A percentile compares a stretch with the other conserved stretches of the same genome.
Evolutionary conservation across 2,797 vertebrate species (phyloP).

Genomic region (Carapus acus): DNA sequence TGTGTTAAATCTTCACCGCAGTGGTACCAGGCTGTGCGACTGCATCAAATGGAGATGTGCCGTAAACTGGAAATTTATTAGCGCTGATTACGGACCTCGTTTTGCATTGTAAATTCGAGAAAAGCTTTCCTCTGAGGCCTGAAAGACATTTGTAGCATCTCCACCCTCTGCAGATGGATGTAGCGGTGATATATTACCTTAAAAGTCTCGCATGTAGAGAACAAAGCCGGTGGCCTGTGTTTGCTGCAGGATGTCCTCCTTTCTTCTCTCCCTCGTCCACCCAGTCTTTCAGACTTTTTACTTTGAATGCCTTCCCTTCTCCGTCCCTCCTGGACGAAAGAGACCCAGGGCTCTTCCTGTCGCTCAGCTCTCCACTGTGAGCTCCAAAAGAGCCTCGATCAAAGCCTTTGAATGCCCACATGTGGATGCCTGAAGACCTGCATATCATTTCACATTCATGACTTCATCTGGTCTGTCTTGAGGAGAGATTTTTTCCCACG

Average conservation of each 20-base stretch:
- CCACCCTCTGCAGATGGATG: background rate
- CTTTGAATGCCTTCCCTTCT: slow-evolving; percentile 12
- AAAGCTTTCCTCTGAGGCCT: no score
- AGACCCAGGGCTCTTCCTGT: slow-evolving; percentile 49
- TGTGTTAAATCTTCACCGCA: background rate
- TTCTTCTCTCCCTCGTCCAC: background rate
- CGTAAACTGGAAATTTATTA: no score
- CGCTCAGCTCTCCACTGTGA: slow-evolving; percentile 48
- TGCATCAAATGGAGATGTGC: no score
- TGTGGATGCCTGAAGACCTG: slow-evolving; percentile 48
- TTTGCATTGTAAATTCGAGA: no score
- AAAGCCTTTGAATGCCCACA: slow-evolving; percentile 52
- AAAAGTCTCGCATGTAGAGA: no score
- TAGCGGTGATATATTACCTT: slow-evolving; percentile 5
- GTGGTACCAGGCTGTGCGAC: background rate
- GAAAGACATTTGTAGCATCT: no score
- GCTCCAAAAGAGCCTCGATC: slow-evolving; percentile 46
- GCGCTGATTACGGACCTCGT: no score
- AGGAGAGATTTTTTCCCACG: slow-evolving; percentile 43
- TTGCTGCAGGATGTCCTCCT: background rate
- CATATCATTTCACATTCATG: slow-evolving; percentile 52
- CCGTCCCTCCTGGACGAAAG: slow-evolving; percentile 35
- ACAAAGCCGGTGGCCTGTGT: no score
- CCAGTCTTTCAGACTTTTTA: slow-evolving; percentile 1
- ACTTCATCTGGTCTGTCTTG: slow-evolving; percentile 49